Base-by-base conservation (phyloP, 2,888 invertebrate species). In the Tortricodes alternella region DNA sequence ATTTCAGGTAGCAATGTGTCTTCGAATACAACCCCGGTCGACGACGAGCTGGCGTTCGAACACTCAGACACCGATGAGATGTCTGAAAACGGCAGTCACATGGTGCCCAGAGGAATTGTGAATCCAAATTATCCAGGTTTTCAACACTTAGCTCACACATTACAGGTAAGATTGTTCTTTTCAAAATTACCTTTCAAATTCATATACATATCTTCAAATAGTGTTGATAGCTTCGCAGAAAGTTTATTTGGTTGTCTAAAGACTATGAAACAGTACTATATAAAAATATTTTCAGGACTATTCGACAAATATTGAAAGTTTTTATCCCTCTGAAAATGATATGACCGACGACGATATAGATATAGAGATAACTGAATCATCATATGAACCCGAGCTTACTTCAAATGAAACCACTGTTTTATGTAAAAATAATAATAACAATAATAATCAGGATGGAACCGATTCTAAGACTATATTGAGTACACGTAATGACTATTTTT, bases 101-200 rank as follows among this genome's bases (percentile, higher is more conserved):
- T 73, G 61, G 87, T 92, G 72, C 93, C 93, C 52, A 91, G 94
- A 66, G 95, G 96, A 64, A 95, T 96, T 67, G 94, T 95, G 70
- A 96, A 96, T 87, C 96, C 96, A 46, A 96, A 96, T 83, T 96
- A 96, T 85, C 94, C 96, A 16, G 96, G 96, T 53, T 96, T 96
- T 81, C 95, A 96, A 77, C 95, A 96, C 80, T 92, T 96, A 70
- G 96, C 95, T 13, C 94, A 95, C 71, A 94, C 94, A 59, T 88
- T 95, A 65, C 93, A 91, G 87, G 91, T 91, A 80, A 74, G 62
- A 62, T n/a, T n/a, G n/a, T n/a, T n/a, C n/a, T n/a, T n/a, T n/a
- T n/a, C n/a, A n/a, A n/a, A n/a, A n/a, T n/a, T n/a, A n/a, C n/a
- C n/a, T n/a, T n/a, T n/a, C n/a, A n/a, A n/a, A n/a, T n/a, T n/a